Evolutionary conservation across 2,888 invertebrate species (phyloP), one percentile per base, ranked within the genome.

Genomic region (Elaeidobius kamerunicus): DNA sequence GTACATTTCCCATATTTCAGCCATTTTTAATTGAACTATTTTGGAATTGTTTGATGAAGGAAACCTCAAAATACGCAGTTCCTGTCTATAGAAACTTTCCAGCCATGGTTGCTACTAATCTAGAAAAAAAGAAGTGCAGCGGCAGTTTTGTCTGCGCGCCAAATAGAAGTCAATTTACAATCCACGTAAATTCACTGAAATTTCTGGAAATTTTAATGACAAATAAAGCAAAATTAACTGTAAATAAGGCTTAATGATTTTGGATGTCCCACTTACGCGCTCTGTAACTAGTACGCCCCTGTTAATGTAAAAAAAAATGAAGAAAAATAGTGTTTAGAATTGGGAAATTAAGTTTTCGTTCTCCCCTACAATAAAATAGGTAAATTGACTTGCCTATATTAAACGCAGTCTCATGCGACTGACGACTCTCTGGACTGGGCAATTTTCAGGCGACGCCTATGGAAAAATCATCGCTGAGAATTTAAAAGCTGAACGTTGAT

Each of bases 391-490:
- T 61, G 59, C 60, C 61, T 62, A 66, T 63, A 59, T 61, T 63
- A n/a, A n/a, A 64, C 66, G 65, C 67, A 66, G 69, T 70, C 48
- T 61, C 59, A 65, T 65, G 64, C 65, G 70, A 71, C 65, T 66
- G 69, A 67, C 60, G 12, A 17, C 39, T 20, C 35, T 35, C 14
- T 9, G 23, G n/a, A 23, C n/a, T n/a, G n/a, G 69, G 67, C 60
- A 15, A 17, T 32, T 20, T 23, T 35, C 14, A 6, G 23, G n/a
- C 15, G n/a, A 44, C 14, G 62, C 61, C 59, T 60, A 56, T 58
- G 23, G 11, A 35, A 35, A 23, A 15, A 44, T 35, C 44, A 35
- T 14, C 23, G 12, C 23, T 35, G 5, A n/a, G 40, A 23, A 4
- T 18, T 28, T 38, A 28, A 46, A 34, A 12, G 12, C 15, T 12